Evolutionary conservation across 2,888 invertebrate species (phyloP).

Genomic region (Polia nebulosa): DNA sequence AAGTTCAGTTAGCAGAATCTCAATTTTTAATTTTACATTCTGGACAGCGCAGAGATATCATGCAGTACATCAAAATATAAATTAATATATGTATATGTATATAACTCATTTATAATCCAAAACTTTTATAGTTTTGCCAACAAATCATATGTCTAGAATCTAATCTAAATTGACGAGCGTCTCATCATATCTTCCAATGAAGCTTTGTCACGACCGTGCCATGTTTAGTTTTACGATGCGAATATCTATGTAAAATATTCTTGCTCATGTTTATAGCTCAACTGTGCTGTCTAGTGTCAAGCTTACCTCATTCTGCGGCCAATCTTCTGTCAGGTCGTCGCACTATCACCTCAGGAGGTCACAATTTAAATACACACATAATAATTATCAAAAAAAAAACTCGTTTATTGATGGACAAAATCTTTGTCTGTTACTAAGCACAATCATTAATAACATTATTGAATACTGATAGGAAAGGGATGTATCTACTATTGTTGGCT

Average conservation of each 20-base stretch:
- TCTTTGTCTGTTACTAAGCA: constrained; percentile 21
- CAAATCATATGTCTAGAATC: neutral
- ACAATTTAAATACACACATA: constrained; percentile 36
- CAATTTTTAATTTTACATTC: neutral
- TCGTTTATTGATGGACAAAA: constrained; percentile 30
- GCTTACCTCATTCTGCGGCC: constrained; percentile 42
- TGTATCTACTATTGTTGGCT: neutral
- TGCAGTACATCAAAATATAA: neutral
- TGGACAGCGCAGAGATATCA: neutral
- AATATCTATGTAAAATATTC: constrained; percentile 28
- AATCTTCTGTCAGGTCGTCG: constrained; percentile 52
- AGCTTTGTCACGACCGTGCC: constrained; percentile 8
- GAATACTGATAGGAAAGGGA: neutral
- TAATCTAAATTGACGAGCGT: constrained; percentile 1
- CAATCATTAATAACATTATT: constrained; percentile 23
- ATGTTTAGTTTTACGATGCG: constrained; percentile 20
- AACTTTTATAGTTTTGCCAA: neutral
- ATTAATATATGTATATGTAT: neutral
- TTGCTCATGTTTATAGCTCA: constrained; percentile 18
- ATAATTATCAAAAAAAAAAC: constrained; percentile 39
- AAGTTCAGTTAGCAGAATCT: too few relatives aligned
- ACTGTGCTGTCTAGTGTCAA: constrained; percentile 18
- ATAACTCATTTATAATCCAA: neutral
- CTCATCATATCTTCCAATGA: constrained; percentile 5
- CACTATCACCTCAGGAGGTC: constrained; percentile 59